Base-by-base conservation (phyloP, 2,888 invertebrate genomes). In the Coelinius sp. region DNA sequence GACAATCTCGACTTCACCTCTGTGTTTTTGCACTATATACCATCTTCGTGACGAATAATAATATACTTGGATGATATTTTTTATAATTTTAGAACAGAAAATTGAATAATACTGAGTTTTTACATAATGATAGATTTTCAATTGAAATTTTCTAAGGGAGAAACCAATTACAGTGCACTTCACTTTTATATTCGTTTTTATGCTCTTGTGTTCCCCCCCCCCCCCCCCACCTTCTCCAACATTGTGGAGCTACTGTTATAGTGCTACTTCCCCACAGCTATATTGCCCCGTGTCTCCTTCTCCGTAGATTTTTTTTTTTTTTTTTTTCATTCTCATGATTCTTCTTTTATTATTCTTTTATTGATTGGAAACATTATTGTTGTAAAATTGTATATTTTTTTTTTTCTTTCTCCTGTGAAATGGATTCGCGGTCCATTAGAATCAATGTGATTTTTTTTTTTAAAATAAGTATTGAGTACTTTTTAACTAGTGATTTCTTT, bases 401-500 rank as follows among this genome's bases (percentile, higher is more conserved):
- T 69, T 70, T 70, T 69, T 56, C 31, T 52, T 27, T 62, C 14
- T n/a, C n/a, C n/a, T n/a, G 52, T 67, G 35, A 49, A 68, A 41
- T 31, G 35, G 59, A 65, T 70, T 72, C 69, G 59, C 65, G 64
- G 20, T 35, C 71, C 68, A 70, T 72, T 63, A 71, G 25, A 64
- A 67, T 70, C 41, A 22, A 66, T 66, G 35, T 35, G 38, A 22
- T 73, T 67, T 12, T n/a, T 14, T 22, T 5, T 24, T 22, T 14
- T 27, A 22, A 20, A 22, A 63, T 63, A 14, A 5, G 24, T 59
- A 53, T 25, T 53, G n/a, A 25, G 22, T 53, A 27, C 12, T 53
- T 53, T 25, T 53, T 14, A 14, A 22, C 0, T 25, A 20, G 35
- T 17, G 17, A 31, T 59, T 35, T 59, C 27, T 31, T 31, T 59